Percentiles rank a stretch among this genome's conserved stretches.
Evolutionary conservation across 2,888 invertebrate species (phyloP).

Genomic region (Mimumesa dahlbomi): DNA sequence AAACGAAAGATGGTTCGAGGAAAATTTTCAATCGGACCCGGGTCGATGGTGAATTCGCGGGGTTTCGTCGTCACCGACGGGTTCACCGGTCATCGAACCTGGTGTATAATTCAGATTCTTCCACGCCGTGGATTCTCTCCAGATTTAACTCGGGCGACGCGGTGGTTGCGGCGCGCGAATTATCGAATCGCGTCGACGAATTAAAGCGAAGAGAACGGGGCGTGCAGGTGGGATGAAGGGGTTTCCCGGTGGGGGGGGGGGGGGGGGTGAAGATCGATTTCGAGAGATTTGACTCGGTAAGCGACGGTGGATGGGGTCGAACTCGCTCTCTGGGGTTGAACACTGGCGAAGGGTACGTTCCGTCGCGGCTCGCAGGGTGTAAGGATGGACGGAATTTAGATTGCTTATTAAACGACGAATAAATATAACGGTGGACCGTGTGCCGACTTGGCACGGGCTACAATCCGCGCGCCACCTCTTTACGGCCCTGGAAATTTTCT

Average conservation of each 20-base stretch:
- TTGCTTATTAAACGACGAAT: constrained; percentile 78
- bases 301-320: constrained; percentile 28
- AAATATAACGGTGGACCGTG: constrained; percentile 73
- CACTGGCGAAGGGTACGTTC: constrained; percentile 29
- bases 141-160: constrained; percentile 54
- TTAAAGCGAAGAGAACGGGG: constrained; percentile 34
- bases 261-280: constrained; percentile 73
- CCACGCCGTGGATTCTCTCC: constrained; percentile 27
- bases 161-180: constrained; percentile 45
- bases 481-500: constrained; percentile 46
- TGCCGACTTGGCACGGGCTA: constrained; percentile 56
- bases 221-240: neutral
- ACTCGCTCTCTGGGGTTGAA: constrained; percentile 23
- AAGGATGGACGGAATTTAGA: constrained; percentile 78
- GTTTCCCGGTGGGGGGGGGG: no score
- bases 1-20: no score
- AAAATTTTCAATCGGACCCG: no score
- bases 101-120: constrained; percentile 49
- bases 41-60: no score
- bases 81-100: constrained; percentile 56
- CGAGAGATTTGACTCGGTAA: constrained; percentile 66
- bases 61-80: no score
- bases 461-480: constrained; percentile 20
- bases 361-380: constrained; percentile 47
- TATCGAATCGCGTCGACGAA: constrained; percentile 62